These are phyloP conservation scores for Lasioglossum calceatum DNA, from an alignment of 2,888 invertebrate species.

Conservation along the genomic window DNA sequence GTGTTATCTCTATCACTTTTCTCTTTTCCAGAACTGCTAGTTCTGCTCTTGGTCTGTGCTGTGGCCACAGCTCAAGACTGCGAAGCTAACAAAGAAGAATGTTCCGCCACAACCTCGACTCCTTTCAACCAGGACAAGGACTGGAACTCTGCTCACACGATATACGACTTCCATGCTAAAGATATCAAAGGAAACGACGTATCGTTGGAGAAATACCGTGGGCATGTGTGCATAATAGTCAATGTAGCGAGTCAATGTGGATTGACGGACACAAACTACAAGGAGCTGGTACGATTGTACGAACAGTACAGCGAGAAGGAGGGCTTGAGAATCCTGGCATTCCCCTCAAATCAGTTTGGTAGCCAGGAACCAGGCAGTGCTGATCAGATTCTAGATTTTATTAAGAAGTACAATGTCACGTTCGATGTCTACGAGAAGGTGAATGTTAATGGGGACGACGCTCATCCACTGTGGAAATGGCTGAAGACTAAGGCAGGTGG, in stretches of 20 bases:
- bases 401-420: slow-evolving; percentile 78
- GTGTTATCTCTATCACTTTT: background rate
- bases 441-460: slow-evolving; percentile 83
- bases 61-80: slow-evolving; percentile 37
- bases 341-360: slow-evolving; percentile 89
- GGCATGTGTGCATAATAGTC: slow-evolving; percentile 92
- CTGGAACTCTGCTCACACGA: slow-evolving; percentile 88
- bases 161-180: slow-evolving; percentile 93
- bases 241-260: slow-evolving; percentile 96
- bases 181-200: slow-evolving; percentile 93
- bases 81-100: slow-evolving; percentile 27
- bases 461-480: slow-evolving; percentile 84
- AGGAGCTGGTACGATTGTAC: slow-evolving; percentile 90
- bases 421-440: slow-evolving; percentile 83
- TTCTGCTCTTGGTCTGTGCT: slow-evolving; percentile 13
- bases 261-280: slow-evolving; percentile 92
- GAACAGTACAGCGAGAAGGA: slow-evolving; percentile 89
- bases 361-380: slow-evolving; percentile 84
- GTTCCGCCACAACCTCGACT: slow-evolving; percentile 11
- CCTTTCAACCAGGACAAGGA: slow-evolving; percentile 82
- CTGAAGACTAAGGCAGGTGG: slow-evolving; percentile 83
- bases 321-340: slow-evolving; percentile 88
- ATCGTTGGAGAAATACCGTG: slow-evolving; percentile 91
- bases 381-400: slow-evolving; percentile 79
- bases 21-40: slow-evolving; percentile 21